phyloP scores from a whole-genome alignment of 2,888 invertebrate species.

The Heliconius aoede region DNA sequence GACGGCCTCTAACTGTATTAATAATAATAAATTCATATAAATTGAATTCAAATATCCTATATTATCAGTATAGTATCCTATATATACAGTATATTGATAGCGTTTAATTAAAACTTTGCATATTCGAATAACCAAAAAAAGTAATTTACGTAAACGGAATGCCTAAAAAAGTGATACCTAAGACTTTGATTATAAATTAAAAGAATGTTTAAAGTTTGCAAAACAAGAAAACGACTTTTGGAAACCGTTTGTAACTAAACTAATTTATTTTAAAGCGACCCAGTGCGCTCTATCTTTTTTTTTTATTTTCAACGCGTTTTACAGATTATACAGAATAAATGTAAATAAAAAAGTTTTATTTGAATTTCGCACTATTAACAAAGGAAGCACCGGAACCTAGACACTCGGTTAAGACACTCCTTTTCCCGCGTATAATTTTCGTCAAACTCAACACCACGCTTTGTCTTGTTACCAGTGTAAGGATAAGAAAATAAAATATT shows the following conservation, averaged over 20 bases:
- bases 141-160: slow-evolving; percentile 19
- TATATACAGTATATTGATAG: neutral
- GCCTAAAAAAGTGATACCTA: slow-evolving; percentile 19
- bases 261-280: slow-evolving; percentile 26
- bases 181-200: slow-evolving; percentile 29
- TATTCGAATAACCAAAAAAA: slow-evolving; percentile 4
- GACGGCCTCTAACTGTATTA: too few species aligned
- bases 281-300: neutral
- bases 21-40: too few species aligned
- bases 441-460: neutral
- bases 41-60: too few species aligned
- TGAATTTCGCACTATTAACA: neutral
- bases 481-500: too few species aligned
- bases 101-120: slow-evolving; percentile 15
- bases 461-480: too few species aligned
- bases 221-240: slow-evolving; percentile 29
- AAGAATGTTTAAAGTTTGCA: slow-evolving; percentile 24
- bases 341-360: neutral
- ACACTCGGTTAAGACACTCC: neutral
- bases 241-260: slow-evolving; percentile 27
- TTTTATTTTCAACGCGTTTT: neutral
- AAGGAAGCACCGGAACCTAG: too few species aligned
- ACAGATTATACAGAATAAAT: neutral
- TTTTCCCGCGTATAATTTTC: neutral
- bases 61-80: too few species aligned